Percentiles rank a stretch among this genome's conserved stretches.
Conservation (phyloP, 2,113 vertebrate genomes). For the Pleuronectes platessa region DNA sequence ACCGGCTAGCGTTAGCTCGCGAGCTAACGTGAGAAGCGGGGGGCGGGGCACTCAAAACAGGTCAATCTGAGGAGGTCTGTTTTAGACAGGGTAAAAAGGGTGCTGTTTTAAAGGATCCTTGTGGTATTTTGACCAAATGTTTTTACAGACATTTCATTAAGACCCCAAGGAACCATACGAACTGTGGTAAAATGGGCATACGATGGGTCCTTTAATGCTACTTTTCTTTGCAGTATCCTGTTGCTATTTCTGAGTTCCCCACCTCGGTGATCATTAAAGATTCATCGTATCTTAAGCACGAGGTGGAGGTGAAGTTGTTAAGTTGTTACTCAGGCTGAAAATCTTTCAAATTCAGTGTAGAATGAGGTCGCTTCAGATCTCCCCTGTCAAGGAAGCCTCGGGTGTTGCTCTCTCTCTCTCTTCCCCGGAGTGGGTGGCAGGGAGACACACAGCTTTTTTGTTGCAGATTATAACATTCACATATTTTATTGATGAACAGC, state of each 20-base stretch:
- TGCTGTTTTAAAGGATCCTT: no score
- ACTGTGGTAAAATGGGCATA: no score
- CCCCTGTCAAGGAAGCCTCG: slow-evolving; percentile 27
- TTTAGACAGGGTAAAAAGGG: no score
- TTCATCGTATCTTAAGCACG: slow-evolving; percentile 27
- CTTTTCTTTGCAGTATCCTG: background rate
- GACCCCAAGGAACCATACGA: no score
- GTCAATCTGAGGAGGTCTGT: no score
- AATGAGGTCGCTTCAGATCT: slow-evolving; percentile 7
- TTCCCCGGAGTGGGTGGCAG: slow-evolving; percentile 6
- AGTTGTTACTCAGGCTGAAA: slow-evolving; percentile 19
- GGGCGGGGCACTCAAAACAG: no score
- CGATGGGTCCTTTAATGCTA: background rate
- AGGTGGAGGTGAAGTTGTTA: slow-evolving; percentile 36
- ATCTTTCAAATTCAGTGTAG: background rate
- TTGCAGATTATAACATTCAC: slow-evolving; percentile 3
- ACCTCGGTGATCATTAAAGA: slow-evolving; percentile 30
- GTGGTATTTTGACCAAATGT: no score
- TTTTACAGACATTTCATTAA: no score
- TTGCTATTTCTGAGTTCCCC: slow-evolving; percentile 11
- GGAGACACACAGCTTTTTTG: slow-evolving; percentile 19
- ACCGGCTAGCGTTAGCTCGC: no score
- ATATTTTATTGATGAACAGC: slow-evolving; percentile 25
- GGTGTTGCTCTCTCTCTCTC: slow-evolving; percentile 19
- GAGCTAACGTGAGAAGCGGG: no score